Base-by-base conservation (phyloP, 2,888 invertebrate genomes). In the Dioctria linearis region DNA sequence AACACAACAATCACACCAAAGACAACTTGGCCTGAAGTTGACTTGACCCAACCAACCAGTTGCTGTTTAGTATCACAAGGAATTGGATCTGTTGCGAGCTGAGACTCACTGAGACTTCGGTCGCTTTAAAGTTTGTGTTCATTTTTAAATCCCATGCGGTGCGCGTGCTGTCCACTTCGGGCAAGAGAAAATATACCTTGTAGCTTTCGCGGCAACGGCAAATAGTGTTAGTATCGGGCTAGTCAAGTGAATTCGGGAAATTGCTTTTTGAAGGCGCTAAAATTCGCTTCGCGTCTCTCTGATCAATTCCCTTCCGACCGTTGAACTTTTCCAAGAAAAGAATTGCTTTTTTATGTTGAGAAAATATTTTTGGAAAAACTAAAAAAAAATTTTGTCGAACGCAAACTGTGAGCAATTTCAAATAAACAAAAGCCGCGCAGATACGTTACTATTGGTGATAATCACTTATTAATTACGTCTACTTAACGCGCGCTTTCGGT, bases 241-340 rank as follows among this genome's bases (percentile, higher is more conserved):
- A 25, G 25, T 25, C 25, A 25, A 25, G 25, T 25, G 25, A 25
- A 25, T 25, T 46, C 8, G 46, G 8, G 8, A 46, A 46, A 46
- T 46, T 8, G 46, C 46, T 46, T 46, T 46, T 46, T 46, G 46
- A 8, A 8, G 46, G 46, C 46, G 46, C 46, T 46, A 46, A 46
- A 5, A 46, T 46, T 46, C 46, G 46, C 5, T 46, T 46, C 46
- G 46, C 5, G 8, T 46, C 5, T 46, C 46, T 46, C 46, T 5
- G 8, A 46, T 6, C 5, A 46, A 46, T 46, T 46, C 46, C 25
- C 25, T 25, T 1, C n/a, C 57, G 54, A 71, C 43, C 67, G 69
- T 71, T 71, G 69, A 71, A 71, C 69, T 71, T 71, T 71, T n/a
- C 54, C 54, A 71, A 71, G 43, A 71, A 54, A 11, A 71, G 46